Evolutionary conservation across 1,140 invertebrate genomes (phyloP).

Genomic region (Babylonia areolata): DNA sequence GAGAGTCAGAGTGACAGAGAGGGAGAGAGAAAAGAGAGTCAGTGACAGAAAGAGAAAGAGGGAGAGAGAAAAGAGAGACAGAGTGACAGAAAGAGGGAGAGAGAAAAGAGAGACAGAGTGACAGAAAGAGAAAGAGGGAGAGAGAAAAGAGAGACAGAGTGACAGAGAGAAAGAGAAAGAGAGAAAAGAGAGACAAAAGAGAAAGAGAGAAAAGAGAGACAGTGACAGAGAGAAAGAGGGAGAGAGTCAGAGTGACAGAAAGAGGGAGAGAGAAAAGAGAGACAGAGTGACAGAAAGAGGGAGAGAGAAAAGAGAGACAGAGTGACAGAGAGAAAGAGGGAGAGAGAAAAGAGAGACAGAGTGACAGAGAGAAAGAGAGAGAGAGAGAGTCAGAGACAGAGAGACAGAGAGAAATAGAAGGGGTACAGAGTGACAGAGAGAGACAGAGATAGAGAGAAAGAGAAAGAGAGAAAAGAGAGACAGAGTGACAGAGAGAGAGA

Average conservation of each 20-base stretch:
- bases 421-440: too few relatives aligned
- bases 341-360: not conserved
- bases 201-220: too few relatives aligned
- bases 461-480: too few relatives aligned
- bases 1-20: not conserved
- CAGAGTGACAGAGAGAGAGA: too few relatives aligned
- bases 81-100: conserved; percentile 5
- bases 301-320: conserved; percentile 10
- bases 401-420: too few relatives aligned
- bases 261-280: not conserved
- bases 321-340: conserved; percentile 25
- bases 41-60: not conserved
- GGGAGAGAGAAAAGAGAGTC: not conserved
- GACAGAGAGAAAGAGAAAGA: not conserved
- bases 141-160: not conserved
- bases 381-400: too few relatives aligned
- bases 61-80: not conserved
- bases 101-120: conserved; percentile 18
- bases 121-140: conserved; percentile 23
- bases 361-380: too few relatives aligned
- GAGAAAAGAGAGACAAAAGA: not conserved
- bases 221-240: not conserved
- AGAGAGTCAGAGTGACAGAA: not conserved
- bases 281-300: not conserved
- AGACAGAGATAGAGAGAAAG: too few relatives aligned